phyloP scores from a whole-genome alignment of 2,113 vertebrate genomes.

The Hippocampus mohnikei region DNA sequence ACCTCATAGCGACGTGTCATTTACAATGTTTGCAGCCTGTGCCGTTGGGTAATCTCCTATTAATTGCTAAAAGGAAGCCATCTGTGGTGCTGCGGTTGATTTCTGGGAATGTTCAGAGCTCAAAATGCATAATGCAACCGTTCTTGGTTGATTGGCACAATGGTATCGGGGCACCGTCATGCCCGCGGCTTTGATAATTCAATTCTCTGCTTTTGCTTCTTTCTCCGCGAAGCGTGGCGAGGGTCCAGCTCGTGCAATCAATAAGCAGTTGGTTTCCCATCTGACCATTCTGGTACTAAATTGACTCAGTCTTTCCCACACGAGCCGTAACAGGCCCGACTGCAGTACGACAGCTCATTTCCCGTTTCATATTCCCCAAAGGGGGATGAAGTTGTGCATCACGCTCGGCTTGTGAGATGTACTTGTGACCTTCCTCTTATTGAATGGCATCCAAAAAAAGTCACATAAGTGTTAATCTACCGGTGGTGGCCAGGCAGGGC shows the following conservation, averaged over 20 bases:
- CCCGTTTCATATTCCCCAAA: conserved; percentile 21
- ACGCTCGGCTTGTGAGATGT: conserved; percentile 6
- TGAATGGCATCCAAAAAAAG: not conserved
- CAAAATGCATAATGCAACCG: conserved; percentile 29
- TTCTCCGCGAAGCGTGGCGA: conserved; percentile 15
- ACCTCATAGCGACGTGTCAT: conserved; percentile 18
- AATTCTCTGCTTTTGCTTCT: conserved; percentile 15
- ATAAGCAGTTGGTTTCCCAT: conserved; percentile 28
- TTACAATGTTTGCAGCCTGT: conserved; percentile 27
- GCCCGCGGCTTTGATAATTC: conserved; percentile 21
- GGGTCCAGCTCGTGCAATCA: conserved; percentile 12
- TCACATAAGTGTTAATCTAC: not conserved
- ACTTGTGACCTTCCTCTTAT: not conserved
- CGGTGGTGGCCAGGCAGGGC: too few relatives aligned
- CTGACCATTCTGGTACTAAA: conserved; percentile 28
- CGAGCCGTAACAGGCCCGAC: conserved; percentile 17
- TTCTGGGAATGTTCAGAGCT: conserved; percentile 13
- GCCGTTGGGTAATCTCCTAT: conserved; percentile 18
- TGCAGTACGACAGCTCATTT: conserved; percentile 15
- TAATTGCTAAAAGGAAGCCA: conserved; percentile 43
- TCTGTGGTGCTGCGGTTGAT: conserved; percentile 30
- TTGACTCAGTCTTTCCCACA: conserved; percentile 27
- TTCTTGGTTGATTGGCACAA: conserved; percentile 27
- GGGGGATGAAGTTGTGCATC: conserved; percentile 12
- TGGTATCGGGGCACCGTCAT: conserved; percentile 17